phyloP scores from a whole-genome alignment of 2,113 vertebrate genomes.

The Perca schrenkii region DNA sequence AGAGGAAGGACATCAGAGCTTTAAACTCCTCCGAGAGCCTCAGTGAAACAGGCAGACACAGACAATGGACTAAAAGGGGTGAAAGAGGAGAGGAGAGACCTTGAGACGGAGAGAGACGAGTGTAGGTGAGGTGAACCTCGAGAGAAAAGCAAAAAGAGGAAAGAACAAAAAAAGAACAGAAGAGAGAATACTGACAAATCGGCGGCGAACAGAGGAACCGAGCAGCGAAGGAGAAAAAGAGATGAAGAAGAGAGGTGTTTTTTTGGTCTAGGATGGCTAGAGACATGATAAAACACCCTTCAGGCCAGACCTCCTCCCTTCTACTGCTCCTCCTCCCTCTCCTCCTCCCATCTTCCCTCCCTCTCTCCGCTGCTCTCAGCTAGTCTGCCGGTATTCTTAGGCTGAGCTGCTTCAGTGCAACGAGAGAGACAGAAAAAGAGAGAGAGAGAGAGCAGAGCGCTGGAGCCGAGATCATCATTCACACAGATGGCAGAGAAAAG shows the following conservation, averaged over 20 bases:
- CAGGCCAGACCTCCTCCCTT: conserved; percentile 66
- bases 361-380: conserved; percentile 62
- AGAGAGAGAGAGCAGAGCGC: conserved; percentile 44
- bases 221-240: background rate
- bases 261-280: conserved; percentile 34
- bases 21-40: conserved; percentile 15
- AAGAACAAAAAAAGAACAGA: background rate
- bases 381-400: conserved; percentile 57
- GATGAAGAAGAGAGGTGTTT: conserved; percentile 1
- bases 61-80: conserved; percentile 40
- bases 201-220: background rate
- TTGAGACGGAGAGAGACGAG: conserved; percentile 7
- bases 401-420: conserved; percentile 63
- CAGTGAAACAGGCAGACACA: conserved; percentile 15
- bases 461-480: conserved; percentile 32
- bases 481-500: conserved; percentile 57
- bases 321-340: conserved; percentile 58
- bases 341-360: conserved; percentile 54
- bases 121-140: background rate
- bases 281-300: conserved; percentile 67
- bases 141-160: conserved; percentile 6
- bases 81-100: conserved; percentile 22
- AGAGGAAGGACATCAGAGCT: conserved; percentile 21
- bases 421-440: conserved; percentile 53
- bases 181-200: background rate